phyloP scores from a whole-genome alignment of 2,113 vertebrate genomes.

The Cariama cristata region DNA sequence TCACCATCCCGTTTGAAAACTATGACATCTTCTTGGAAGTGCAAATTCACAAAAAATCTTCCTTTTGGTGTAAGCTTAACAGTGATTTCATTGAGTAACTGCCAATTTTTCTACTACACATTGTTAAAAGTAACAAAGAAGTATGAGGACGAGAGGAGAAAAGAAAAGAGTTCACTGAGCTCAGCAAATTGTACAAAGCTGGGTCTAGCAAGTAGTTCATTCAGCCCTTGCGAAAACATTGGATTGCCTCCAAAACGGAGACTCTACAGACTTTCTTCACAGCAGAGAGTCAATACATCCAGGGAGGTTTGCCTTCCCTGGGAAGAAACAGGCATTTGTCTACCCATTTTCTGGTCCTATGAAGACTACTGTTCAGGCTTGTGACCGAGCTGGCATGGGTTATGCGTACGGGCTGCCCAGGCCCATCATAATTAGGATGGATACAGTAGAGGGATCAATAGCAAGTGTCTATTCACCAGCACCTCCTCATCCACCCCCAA shows the following conservation, averaged over 20 bases:
- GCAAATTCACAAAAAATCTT: conserved; percentile 39
- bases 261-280: conserved; percentile 35
- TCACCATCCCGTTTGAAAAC: conserved; percentile 45
- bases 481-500: not conserved
- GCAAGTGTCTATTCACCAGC: not conserved
- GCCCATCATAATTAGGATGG: not conserved
- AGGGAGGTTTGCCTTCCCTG: conserved; percentile 31
- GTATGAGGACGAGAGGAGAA: not conserved
- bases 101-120: conserved; percentile 68
- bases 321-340: conserved; percentile 52
- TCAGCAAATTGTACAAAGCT: conserved; percentile 39
- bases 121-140: conserved; percentile 54
- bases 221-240: conserved; percentile 57
- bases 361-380: not conserved
- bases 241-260: conserved; percentile 53
- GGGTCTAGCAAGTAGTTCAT: conserved; percentile 44
- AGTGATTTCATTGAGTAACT: conserved; percentile 65
- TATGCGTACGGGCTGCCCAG: not conserved
- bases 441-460: not conserved
- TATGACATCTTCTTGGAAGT: conserved; percentile 64
- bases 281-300: conserved; percentile 7
- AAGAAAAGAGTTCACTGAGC: conserved; percentile 12
- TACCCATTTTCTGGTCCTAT: not conserved
- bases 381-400: not conserved
- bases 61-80: conserved; percentile 61